These are phyloP conservation scores for Montipora efflorescens DNA, from an alignment of 64 coral and sea anemone species.

Conservation along the genomic window DNA sequence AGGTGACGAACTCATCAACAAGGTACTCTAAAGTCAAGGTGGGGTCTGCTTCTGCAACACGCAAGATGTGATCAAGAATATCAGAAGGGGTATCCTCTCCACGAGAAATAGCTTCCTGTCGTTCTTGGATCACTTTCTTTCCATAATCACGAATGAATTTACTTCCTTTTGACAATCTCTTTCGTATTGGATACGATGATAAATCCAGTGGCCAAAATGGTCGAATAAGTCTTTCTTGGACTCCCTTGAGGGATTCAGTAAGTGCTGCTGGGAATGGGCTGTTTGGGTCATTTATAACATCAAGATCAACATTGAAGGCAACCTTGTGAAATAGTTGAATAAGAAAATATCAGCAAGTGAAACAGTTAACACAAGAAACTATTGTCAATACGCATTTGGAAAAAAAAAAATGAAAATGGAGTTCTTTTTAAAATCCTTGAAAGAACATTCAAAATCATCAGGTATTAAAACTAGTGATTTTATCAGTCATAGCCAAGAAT, in stretches of 20 bases:
- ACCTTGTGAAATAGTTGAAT: not conserved
- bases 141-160: constrained; percentile 76
- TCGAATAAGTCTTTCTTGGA: constrained; percentile 1
- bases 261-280: constrained; percentile 74
- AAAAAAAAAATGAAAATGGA: too few species aligned
- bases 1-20: constrained; percentile 80
- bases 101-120: constrained; percentile 37
- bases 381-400: too few species aligned
- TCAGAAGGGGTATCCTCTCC: constrained; percentile 44
- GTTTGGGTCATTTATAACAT: constrained; percentile 50
- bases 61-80: constrained; percentile 74
- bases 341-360: too few species aligned
- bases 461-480: too few species aligned
- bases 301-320: constrained; percentile 49
- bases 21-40: constrained; percentile 62
- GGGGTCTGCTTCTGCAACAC: constrained; percentile 42
- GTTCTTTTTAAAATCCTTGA: too few species aligned
- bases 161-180: not conserved
- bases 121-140: constrained; percentile 59
- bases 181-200: constrained; percentile 39
- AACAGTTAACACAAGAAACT: too few species aligned
- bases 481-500: too few species aligned
- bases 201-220: constrained; percentile 49
- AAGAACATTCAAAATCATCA: too few species aligned
- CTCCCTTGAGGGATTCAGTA: constrained; percentile 7